A percentile compares a stretch with the other conserved stretches of the same genome.
Evolutionary conservation across 2,113 vertebrate genomes (phyloP).

Genomic region (Gambusia holbrooki): DNA sequence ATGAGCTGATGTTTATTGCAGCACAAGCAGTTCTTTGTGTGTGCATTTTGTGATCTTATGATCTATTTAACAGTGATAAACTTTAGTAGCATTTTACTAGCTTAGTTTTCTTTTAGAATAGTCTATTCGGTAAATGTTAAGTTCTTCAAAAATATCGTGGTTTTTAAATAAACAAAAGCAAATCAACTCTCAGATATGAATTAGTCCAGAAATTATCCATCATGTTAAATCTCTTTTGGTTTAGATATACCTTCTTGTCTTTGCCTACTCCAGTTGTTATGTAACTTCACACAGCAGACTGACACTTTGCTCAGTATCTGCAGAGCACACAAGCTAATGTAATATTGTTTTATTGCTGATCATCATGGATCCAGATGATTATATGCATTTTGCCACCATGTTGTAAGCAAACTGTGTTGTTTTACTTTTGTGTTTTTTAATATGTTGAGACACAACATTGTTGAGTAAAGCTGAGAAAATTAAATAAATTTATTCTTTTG

Average conservation of each 20-base stretch:
- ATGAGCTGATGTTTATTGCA: background rate
- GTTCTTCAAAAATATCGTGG: background rate
- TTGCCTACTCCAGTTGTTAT: background rate
- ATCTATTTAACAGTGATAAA: too few species aligned
- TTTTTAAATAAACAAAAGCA: background rate
- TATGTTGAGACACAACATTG: background rate
- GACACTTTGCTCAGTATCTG: background rate
- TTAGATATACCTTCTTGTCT: background rate
- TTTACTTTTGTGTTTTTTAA: background rate
- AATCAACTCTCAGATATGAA: background rate
- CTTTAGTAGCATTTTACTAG: too few species aligned
- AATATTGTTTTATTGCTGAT: background rate
- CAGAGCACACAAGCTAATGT: background rate
- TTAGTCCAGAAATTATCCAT: background rate
- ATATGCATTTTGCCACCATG: background rate
- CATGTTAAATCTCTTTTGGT: background rate
- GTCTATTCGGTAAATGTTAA: too few species aligned
- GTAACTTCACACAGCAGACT: background rate
- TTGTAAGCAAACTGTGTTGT: background rate
- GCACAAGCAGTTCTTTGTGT: background rate
- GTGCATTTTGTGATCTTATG: background rate
- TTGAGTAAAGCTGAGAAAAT: slow-evolving; percentile 35
- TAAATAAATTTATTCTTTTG: slow-evolving; percentile 45
- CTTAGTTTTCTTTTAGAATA: too few species aligned
- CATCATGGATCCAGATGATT: background rate